These are phyloP conservation scores for Orbicella faveolata DNA, from an alignment of 64 coral and sea anemone species.

Conservation along the genomic window DNA sequence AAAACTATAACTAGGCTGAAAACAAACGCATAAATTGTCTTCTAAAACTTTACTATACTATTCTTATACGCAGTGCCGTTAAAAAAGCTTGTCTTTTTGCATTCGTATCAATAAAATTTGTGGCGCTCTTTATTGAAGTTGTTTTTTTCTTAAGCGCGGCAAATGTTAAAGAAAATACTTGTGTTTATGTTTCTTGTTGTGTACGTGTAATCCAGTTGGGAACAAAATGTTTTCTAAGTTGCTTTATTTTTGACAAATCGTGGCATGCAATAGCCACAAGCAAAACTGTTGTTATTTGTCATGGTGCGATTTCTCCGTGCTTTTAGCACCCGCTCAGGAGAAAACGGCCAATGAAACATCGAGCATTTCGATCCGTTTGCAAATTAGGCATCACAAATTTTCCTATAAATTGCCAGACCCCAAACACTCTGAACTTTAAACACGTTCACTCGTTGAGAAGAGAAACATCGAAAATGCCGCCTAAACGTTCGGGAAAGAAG, in stretches of 20 bases:
- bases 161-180: too few species aligned
- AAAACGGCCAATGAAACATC: slow-evolving; percentile 11
- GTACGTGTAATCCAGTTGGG: too few species aligned
- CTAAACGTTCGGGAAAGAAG: not conserved
- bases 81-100: too few species aligned
- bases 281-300: not conserved
- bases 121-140: too few species aligned
- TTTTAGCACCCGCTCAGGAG: not conserved
- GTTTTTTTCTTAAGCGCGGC: too few species aligned
- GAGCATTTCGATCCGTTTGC: slow-evolving; percentile 18
- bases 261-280: not conserved
- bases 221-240: too few species aligned
- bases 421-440: not conserved
- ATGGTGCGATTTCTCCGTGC: not conserved
- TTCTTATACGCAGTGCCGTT: too few species aligned
- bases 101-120: too few species aligned
- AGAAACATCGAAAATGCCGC: slow-evolving; percentile 29
- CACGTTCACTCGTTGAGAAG: not conserved
- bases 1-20: too few species aligned
- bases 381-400: slow-evolving; percentile 23
- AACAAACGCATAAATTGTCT: too few species aligned
- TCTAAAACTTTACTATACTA: too few species aligned
- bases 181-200: too few species aligned
- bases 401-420: not conserved
- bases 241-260: not conserved